Base-by-base conservation (phyloP, 2,113 vertebrate species). In the Notothenia rossii region DNA sequence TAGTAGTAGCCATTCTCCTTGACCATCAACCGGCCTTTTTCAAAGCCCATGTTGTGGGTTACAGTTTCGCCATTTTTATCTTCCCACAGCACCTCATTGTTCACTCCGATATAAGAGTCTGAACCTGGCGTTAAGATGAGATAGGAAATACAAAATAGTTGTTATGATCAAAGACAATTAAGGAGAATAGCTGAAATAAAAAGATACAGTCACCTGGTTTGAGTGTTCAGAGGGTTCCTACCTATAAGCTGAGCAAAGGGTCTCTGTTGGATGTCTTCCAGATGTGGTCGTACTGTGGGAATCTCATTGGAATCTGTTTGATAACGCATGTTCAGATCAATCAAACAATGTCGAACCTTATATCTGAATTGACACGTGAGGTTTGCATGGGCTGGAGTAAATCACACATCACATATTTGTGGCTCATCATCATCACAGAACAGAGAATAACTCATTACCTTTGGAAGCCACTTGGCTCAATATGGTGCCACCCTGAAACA, bases 231-330 rank as follows among this genome's bases (percentile, higher is more conserved):
- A 36, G 14, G 12, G 3, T 1, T 54, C 82, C 79, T 8, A 91
- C 92, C 91, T 4, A 75, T 58, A 17, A 93, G 65, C 40, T 94
- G 93, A 72, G 91, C 93, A 54, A 92, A 90, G 0, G 91, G 85
- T 59, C 63, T 88, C 14, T 36, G 18, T 18, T 72, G 56, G 7
- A 17, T 7, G 18, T 67, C 18, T 9, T 76, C 11, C 9, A 2
- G 17, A 36, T 11, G 18, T 45, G 40, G 15, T 40, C 0, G 8
- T 48, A 11, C 15, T 11, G 2, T 2, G 12, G 13, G 48, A 74
- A 85, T 79, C 11, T 82, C 71, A 64, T 77, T 89, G 43, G 46
- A 36, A 1, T 7, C 89, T 90, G 73, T 72, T 74, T 4, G 53
- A 55, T 20, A 67, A 73, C 77, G 45, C 4, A 66, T 22, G 14